phyloP scores from a whole-genome alignment of 2,888 invertebrate species.

The Drosophila pseudotalamancana region DNA sequence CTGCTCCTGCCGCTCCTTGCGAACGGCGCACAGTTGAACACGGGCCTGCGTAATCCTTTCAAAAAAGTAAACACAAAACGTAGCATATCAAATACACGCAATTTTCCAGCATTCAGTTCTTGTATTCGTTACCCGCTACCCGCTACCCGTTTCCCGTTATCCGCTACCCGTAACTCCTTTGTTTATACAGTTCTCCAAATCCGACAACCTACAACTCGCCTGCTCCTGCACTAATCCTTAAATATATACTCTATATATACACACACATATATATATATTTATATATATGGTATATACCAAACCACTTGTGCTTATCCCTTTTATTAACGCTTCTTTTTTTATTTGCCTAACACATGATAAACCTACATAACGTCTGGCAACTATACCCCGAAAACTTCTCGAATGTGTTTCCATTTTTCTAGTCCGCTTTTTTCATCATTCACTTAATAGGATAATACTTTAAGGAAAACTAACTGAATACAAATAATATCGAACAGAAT shows the following conservation, averaged over 20 bases:
- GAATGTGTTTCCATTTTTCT: background rate
- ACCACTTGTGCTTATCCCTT: slow-evolving; percentile 1
- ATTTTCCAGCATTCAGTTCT: slow-evolving; percentile 39
- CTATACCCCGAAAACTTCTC: slow-evolving; percentile 13
- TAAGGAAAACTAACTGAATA: background rate
- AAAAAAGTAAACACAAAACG: slow-evolving; percentile 82
- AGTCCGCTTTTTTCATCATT: slow-evolving; percentile 1
- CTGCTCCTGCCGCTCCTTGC: slow-evolving; percentile 35
- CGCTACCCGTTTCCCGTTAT: background rate
- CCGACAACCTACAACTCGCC: slow-evolving; percentile 22
- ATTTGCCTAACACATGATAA: slow-evolving; percentile 20
- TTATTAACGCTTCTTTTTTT: slow-evolving; percentile 20
- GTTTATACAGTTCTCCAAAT: slow-evolving; percentile 7
- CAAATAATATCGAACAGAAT: background rate
- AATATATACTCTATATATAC: slow-evolving; percentile 7
- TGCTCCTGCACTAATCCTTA: background rate
- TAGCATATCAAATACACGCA: slow-evolving; percentile 40
- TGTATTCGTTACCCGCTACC: slow-evolving; percentile 5
- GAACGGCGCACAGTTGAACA: slow-evolving; percentile 80
- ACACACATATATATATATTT: slow-evolving; percentile 2
- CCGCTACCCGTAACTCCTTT: background rate
- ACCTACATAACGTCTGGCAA: background rate
- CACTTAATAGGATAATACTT: background rate
- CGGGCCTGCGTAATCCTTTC: slow-evolving; percentile 83
- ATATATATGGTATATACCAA: slow-evolving; percentile 6